Evolutionary conservation across 2,113 vertebrate species (phyloP), one percentile per base, ranked within the genome.

Genomic region (Dipodomys stephensi): DNA sequence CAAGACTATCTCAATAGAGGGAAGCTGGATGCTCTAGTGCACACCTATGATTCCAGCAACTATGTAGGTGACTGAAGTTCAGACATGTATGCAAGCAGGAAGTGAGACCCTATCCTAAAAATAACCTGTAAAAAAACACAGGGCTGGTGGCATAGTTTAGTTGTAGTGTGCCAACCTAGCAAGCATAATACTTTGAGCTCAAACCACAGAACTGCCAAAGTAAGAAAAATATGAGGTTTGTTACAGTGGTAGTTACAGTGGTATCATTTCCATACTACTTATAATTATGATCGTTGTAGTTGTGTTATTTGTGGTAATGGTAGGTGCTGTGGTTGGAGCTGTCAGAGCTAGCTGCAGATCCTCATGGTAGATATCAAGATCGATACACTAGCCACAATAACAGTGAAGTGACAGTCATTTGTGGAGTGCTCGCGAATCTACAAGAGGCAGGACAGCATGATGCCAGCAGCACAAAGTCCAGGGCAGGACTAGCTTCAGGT

Each of bases 381-480:
- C 74, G 19, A n/a, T 18, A 46, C 7, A 27, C 20, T 35, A 30
- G 19, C 25, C n/a, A 18, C 53, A 30, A 15, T 44, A 16, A 53
- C 1, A 1, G 76, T 5, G 39, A 25, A 32, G 16, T 9, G 39
- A 10, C 60, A 23, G 25, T 30, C n/a, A 0, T 4, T 46, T 25
- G 76, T 10, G 27, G 25, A 46, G 18, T 11, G 10, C 60, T 25
- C 39, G 27, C 27, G 7, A 8, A 49, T 46, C 25, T 30, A 10
- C 3, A 7, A 4, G n/a, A 9, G 6, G 27, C 6, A 35, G 49
- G 28, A 4, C 0, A 22, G 82, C 23, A 1, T 1, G 1, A 7
- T 5, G 20, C 27, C 4, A 60, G 60, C 22, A 4, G 1, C 7
- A 11, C 77, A 7, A 80, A 28, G 27, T 32, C 46, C 62, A 60